Base-by-base conservation (phyloP, 2,888 invertebrate genomes). In the Prosapia bicincta region DNA sequence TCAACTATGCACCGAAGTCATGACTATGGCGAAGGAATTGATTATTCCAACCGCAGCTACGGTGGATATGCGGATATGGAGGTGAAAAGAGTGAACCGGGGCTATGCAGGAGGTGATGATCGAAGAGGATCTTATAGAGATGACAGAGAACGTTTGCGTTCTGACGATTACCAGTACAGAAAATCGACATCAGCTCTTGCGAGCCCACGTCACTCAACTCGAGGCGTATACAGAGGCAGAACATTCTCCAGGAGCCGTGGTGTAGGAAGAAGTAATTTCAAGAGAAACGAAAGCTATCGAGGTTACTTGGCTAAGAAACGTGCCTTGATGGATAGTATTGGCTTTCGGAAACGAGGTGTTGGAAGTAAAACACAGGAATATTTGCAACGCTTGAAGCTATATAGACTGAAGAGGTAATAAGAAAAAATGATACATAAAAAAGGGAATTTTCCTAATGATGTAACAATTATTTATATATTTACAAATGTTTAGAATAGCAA, bases 1-100 rank as follows among this genome's bases (percentile, higher is more conserved):
- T 72, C 76, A 15, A 72, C 76, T 38, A 76, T 76, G 72, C 76
- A 72, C 65, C 72, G 76, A 30, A 72, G 72, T 20, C 76, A 76
- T 65, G 76, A 76, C 69, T 72, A 76, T 54, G 30, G 75, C 20
- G 72, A 76, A 26, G 68, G 72, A 15, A 65, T 54, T 43, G 68
- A 72, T 23, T 69, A 69, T 69, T 30, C 68, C 20, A 69, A 71
- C 20, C 76, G 76, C 72, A 72, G 76, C 67, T 76, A 76, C 43
- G 68, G 76, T 65, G 72, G 76, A 26, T 74, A 74, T 20, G 54
- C 20, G 20, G 54, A 54, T 54, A 10, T 13, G n/a, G 74, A 74
- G 69, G 28, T 69, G 65, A 74, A 74, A 69, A 69, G 74, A 66
- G 69, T 74, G 28, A 74, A 69, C 66, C 1, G 54, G 43, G 32